A percentile compares a stretch with the other conserved stretches of the same genome.
Evolutionary conservation across 2,113 vertebrate genomes (phyloP).

Genomic region (Dermatemys mawii): DNA sequence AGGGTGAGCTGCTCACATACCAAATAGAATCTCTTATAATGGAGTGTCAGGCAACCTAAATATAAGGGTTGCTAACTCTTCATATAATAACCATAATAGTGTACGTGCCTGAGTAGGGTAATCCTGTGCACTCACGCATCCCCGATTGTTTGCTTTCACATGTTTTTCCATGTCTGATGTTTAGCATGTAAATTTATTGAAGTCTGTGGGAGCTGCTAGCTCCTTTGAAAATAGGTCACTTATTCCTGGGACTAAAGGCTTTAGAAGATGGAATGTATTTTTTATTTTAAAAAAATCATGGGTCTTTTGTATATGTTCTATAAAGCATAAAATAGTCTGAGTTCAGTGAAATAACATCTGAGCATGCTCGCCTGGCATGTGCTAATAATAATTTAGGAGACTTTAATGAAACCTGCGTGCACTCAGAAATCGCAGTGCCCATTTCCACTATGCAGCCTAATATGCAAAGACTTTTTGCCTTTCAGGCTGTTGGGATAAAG

Average conservation of each 20-base stretch:
- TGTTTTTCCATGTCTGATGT: background rate
- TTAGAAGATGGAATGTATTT: too few relatives aligned
- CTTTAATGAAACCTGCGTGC: background rate
- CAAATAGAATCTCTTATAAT: background rate
- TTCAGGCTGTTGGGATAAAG: background rate
- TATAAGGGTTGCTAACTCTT: background rate
- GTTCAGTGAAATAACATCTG: background rate
- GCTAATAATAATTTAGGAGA: background rate
- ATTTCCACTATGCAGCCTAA: accelerated
- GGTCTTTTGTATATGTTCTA: background rate
- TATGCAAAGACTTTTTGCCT: background rate
- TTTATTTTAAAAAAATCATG: background rate
- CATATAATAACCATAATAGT: background rate
- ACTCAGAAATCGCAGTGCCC: background rate
- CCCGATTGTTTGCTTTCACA: accelerated
- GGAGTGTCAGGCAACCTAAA: background rate
- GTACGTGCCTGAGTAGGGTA: background rate
- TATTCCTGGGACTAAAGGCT: background rate
- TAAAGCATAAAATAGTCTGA: background rate
- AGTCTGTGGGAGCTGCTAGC: background rate
- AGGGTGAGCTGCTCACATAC: background rate
- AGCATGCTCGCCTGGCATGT: background rate
- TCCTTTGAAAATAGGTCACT: background rate
- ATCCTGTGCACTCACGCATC: background rate
- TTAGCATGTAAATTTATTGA: background rate